Evolutionary conservation across 2,888 invertebrate genomes (phyloP).

Genomic region (Arge pagana): DNA sequence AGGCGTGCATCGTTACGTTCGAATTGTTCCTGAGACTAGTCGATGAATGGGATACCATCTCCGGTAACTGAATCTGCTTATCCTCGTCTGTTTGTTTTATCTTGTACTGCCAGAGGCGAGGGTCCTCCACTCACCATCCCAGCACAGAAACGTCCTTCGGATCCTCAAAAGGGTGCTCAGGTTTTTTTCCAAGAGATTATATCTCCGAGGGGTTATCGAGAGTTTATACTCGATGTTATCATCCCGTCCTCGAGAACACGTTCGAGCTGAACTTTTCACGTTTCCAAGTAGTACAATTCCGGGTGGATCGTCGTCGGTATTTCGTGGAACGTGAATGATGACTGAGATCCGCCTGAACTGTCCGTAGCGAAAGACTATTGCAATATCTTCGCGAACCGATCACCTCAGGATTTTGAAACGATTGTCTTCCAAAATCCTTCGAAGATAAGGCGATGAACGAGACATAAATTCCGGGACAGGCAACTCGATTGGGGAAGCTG

Average conservation of each 20-base stretch:
- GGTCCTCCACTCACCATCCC: conserved; percentile 17
- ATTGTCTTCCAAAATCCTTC: no score
- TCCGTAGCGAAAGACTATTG: no score
- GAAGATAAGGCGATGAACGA: no score
- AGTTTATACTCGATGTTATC: conserved; percentile 3
- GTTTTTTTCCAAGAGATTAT: conserved; percentile 27
- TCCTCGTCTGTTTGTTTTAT: conserved; percentile 36
- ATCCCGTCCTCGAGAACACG: conserved; percentile 2
- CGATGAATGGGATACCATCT: conserved; percentile 31
- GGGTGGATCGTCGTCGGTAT: no score
- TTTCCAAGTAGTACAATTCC: no score
- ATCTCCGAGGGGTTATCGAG: conserved; percentile 22
- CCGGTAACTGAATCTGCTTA: conserved; percentile 47
- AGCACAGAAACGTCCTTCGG: conserved; percentile 20
- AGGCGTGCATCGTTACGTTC: conserved; percentile 41
- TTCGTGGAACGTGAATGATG: no score
- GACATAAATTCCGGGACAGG: no score
- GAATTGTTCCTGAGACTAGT: conserved; percentile 38
- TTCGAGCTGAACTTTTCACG: no score
- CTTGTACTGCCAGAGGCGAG: conserved; percentile 4
- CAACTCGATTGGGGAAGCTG: no score
- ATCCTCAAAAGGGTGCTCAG: conserved; percentile 18
- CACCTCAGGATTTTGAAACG: no score
- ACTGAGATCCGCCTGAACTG: no score
- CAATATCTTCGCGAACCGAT: no score